Conservation (phyloP, 37 sponge, comb jelly and placozoan genomes). For the Petrosia ficiformis region DNA sequence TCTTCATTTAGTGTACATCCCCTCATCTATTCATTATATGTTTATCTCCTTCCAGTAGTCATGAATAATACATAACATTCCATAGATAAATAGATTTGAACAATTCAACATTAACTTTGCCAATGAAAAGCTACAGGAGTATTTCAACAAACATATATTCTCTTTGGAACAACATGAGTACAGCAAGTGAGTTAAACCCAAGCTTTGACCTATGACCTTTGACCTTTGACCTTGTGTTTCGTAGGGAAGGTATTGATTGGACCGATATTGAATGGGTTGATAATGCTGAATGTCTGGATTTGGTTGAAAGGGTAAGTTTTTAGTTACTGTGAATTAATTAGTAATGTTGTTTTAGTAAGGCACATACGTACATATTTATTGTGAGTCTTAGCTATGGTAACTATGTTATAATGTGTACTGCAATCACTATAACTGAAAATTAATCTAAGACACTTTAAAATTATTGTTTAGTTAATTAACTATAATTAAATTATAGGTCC, state of each 20-base stretch:
- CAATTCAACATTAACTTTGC: conserved; percentile 99
- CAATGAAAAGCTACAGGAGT: conserved; percentile 99
- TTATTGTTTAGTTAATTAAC: too few relatives aligned
- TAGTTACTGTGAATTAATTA: conserved; percentile 1
- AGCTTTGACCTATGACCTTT: not conserved
- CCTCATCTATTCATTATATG: too few relatives aligned
- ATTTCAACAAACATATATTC: conserved; percentile 99
- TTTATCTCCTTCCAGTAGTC: too few relatives aligned
- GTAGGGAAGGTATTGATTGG: conserved; percentile 97
- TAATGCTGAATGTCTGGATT: conserved; percentile 93
- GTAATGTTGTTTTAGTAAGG: too few relatives aligned
- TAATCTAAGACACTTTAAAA: too few relatives aligned
- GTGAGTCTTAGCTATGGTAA: not conserved
- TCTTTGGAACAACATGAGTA: conserved; percentile 99
- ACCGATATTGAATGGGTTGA: conserved; percentile 99
- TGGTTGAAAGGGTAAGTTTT: conserved; percentile 81
- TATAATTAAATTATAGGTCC: too few relatives aligned
- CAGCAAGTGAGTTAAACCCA: conserved; percentile 78
- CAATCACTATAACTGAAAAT: too few relatives aligned
- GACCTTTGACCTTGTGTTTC: not conserved
- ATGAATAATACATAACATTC: too few relatives aligned
- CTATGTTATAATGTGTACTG: not conserved
- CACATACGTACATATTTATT: not conserved
- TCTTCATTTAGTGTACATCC: too few relatives aligned
- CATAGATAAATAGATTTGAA: conserved; percentile 87